Evolutionary conservation across 2,888 invertebrate species (phyloP), one percentile per base, ranked within the genome.

Genomic region (Drosophila multiciliata): DNA sequence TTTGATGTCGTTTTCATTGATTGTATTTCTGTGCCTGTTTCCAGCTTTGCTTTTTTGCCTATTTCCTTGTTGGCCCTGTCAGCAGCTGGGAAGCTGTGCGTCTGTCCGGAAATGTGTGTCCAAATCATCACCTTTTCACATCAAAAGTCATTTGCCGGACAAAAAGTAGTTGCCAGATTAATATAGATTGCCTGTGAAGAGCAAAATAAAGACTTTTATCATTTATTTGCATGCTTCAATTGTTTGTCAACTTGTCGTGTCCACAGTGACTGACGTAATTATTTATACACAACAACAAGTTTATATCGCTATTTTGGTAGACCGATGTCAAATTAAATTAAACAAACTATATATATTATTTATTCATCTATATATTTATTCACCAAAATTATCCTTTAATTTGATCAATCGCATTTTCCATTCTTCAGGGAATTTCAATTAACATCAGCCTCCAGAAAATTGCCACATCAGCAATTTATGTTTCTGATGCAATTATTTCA

Each of bases 41-140:
- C 40, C 60, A 42, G 45, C 42, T n/a, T 73, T 48, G 72, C 17
- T 50, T 50, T 53, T 53, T 64, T 52, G 66, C 20, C 60, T 40
- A 57, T 61, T 72, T 29, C 29, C 55, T 52, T 53, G 66, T 78
- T 75, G 66, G 66, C 32, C 17, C 50, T 55, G 61, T 59, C 77
- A 70, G 66, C 66, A 54, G 49, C 45, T 42, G 9, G 29, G 59
- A 8, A 15, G 45, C 8, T 23, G 45, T 7, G 11, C 26, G n/a
- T 40, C 49, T 29, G 15, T 11, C 53, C 53, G 57, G 61, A 45
- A 69, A 66, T 48, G 55, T 57, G 61, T 65, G 62, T 60, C 71
- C 61, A 60, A 50, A 55, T 73, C 65, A 70, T 62, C 53, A 62
- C 45, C 62, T 38, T 35, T 38, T 35, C 40, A 26, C 29, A 49